These are phyloP conservation scores for Microplitis demolitor DNA, from an alignment of 1,140 invertebrate species.

Conservation along the genomic window DNA sequence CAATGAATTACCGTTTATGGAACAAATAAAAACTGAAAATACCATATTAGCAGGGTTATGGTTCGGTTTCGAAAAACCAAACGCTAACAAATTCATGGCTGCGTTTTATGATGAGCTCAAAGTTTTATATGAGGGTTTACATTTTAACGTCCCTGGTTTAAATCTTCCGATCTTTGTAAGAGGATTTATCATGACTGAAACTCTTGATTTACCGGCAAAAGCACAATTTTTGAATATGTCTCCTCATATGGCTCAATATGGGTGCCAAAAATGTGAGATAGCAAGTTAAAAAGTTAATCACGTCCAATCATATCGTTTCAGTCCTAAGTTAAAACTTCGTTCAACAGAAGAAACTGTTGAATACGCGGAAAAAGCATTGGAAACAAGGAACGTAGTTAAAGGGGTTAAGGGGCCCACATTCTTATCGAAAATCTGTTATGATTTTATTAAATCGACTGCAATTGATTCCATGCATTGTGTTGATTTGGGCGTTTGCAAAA, in stretches of 20 bases:
- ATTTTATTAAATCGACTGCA: conserved; percentile 10
- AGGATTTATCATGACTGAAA: not conserved
- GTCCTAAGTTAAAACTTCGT: not conserved
- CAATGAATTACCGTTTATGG: conserved; percentile 11
- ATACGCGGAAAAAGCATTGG: not conserved
- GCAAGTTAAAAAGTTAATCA: not conserved
- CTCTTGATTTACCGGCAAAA: conserved; percentile 10
- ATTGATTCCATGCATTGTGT: conserved; percentile 26
- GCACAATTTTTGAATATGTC: conserved; percentile 5
- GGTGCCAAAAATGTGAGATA: conserved; percentile 4
- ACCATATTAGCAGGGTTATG: not conserved
- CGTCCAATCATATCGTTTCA: not conserved
- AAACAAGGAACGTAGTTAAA: not conserved
- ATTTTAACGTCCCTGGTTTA: not conserved
- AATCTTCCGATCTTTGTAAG: not conserved
- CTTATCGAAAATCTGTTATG: conserved; percentile 1
- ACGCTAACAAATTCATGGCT: not conserved
- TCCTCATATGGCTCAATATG: not conserved
- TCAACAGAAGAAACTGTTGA: not conserved
- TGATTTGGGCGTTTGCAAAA: conserved; percentile 19
- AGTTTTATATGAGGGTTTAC: not conserved
- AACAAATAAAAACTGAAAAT: conserved; percentile 22
- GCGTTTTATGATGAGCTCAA: not conserved
- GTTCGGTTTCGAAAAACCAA: not conserved
- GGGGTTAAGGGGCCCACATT: not conserved